Conservation (phyloP, 2,113 vertebrate genomes). For the Diglossa brunneiventris region DNA sequence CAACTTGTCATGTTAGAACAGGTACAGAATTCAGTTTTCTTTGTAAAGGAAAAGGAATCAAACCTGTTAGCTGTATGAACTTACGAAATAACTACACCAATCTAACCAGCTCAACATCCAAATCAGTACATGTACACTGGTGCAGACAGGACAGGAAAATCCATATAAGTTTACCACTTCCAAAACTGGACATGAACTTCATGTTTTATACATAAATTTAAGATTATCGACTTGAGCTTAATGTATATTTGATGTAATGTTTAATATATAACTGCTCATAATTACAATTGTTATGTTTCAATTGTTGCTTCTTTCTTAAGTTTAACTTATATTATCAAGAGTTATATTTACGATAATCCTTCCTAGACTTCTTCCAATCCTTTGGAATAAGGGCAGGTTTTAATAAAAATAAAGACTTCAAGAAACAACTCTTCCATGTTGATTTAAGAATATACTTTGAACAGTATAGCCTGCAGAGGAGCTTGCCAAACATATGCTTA, state of each 20-base stretch:
- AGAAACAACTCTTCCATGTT: not conserved
- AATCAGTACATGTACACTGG: not conserved
- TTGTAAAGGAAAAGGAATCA: not conserved
- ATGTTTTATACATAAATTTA: not conserved
- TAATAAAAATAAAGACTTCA: not conserved
- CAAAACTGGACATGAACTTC: not conserved
- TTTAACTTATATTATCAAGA: not conserved
- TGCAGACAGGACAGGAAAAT: not conserved
- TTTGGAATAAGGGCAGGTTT: not conserved
- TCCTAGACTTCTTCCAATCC: not conserved
- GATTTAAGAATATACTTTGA: not conserved
- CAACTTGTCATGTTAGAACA: not conserved
- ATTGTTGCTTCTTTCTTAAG: not conserved
- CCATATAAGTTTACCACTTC: not conserved
- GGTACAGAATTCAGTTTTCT: not conserved
- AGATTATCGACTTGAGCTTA: not conserved
- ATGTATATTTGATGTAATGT: not conserved
- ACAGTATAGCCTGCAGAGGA: not conserved
- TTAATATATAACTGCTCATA: not conserved
- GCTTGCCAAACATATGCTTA: not conserved
- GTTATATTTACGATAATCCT: not conserved
- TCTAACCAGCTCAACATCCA: not conserved
- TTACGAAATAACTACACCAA: not conserved
- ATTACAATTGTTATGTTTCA: not conserved
- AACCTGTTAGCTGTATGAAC: not conserved